Conservation (phyloP, 2,888 invertebrate genomes). For the Caenorhabditis sp. region DNA sequence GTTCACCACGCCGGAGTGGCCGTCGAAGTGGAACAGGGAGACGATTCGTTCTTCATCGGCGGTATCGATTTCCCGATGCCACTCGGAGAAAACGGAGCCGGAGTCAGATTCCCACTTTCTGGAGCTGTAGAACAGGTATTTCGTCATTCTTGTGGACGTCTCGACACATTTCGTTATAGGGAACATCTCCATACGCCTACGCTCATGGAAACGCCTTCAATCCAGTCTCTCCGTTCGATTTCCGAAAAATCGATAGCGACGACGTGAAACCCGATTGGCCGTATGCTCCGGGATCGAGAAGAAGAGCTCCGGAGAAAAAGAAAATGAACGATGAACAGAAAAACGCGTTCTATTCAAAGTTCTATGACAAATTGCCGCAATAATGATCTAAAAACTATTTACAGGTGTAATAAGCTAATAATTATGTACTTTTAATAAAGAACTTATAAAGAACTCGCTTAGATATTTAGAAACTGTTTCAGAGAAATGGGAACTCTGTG, state of each 20-base stretch:
- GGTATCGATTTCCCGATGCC: constrained; percentile 80
- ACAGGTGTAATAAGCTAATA: constrained; percentile 11
- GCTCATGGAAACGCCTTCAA: constrained; percentile 80
- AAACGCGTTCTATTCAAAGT: constrained; percentile 67
- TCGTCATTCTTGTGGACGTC: not conserved
- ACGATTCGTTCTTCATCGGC: constrained; percentile 79
- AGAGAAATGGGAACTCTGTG: too few species aligned
- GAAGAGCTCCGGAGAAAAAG: constrained; percentile 52
- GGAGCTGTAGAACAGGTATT: constrained; percentile 76
- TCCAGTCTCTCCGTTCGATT: constrained; percentile 77
- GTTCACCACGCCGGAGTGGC: constrained; percentile 78
- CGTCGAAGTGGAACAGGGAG: constrained; percentile 79
- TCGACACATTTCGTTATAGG: constrained; percentile 39
- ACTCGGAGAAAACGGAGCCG: constrained; percentile 76
- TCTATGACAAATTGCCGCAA: constrained; percentile 64
- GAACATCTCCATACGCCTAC: constrained; percentile 78
- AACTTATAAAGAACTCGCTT: not conserved
- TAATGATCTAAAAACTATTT: not conserved
- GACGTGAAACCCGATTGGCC: constrained; percentile 63
- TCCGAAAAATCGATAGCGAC: constrained; percentile 65
- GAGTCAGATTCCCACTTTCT: constrained; percentile 78
- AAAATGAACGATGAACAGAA: constrained; percentile 54
- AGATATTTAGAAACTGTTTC: too few species aligned
- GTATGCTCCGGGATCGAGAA: constrained; percentile 50
- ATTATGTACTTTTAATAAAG: constrained; percentile 23